Percentiles rank a stretch among this genome's conserved stretches.
Evolutionary conservation across 2,797 vertebrate genomes (phyloP).

Genomic region (Mareca strepera): DNA sequence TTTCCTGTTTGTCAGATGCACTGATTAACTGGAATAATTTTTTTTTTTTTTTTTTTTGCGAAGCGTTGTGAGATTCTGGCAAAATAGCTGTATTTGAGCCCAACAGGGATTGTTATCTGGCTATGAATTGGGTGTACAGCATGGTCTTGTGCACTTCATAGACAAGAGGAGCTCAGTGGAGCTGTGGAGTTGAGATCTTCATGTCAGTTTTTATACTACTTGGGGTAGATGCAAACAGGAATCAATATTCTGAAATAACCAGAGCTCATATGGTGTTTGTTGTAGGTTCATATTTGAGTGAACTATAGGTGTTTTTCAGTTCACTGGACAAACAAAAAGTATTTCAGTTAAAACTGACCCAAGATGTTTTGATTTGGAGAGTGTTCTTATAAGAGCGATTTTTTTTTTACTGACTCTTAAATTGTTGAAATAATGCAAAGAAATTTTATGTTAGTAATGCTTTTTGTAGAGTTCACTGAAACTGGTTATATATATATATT

Average conservation of each 20-base stretch:
- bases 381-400: neutral
- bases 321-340: neutral
- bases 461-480: neutral
- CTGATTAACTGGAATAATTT: neutral
- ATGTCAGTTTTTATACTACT: neutral
- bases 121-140: neutral
- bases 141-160: neutral
- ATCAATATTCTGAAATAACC: neutral
- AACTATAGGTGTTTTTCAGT: neutral
- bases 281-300: neutral
- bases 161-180: neutral
- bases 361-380: neutral
- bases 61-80: conserved; percentile 21
- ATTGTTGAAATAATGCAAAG: neutral
- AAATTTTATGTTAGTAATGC: neutral
- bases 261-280: neutral
- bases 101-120: neutral
- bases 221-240: neutral
- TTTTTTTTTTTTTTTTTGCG: neutral
- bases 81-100: neutral
- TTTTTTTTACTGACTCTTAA: neutral
- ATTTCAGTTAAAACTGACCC: neutral
- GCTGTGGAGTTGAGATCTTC: neutral
- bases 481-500: neutral
- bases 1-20: conserved; percentile 46